Evolutionary conservation across 2,113 vertebrate species (phyloP), one percentile per base, ranked within the genome.

Genomic region (Phocoena sinus): DNA sequence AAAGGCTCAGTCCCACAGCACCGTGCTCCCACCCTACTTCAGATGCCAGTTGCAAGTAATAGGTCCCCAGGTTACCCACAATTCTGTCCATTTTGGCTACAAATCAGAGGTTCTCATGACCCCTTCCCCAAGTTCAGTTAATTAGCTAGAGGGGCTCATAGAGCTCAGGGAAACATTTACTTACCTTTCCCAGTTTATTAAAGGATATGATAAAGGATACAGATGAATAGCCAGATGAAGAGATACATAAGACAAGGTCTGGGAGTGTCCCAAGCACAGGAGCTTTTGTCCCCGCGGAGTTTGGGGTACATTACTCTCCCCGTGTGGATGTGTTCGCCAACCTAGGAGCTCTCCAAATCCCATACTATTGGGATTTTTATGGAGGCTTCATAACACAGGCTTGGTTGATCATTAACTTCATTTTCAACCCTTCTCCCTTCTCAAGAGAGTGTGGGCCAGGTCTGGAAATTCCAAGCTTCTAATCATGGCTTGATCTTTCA

Each of bases 321-420:
- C 26, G n/a, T 17, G n/a, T 25, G 1, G 31, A 25, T 50, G 31
- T 84, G 41, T 15, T 67, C 14, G 0, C 13, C 12, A 9, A 0
- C 82, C 62, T 50, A 63, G 31, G 62, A 65, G 41, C 31, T 65
- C 44, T 84, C 36, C 14, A 31, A 67, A 67, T 33, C 62, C 62
- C 2, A 0, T 50, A n/a, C 62, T 67, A 6, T 21, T 67, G 20
- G 20, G 31, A 50, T 67, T 63, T 84, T 67, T 25, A 67, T 50
- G 12, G n/a, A 81, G 56, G 23, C 36, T 81, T 38, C 56, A 60
- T 81, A 26, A 81, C 56, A 15, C 12, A 84, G 62, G 31, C 20
- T n/a, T 84, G 44, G n/a, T 67, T 50, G 31, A 84, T 67, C 63
- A 67, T 84, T 84, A 67, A 67, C 41, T 84, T 47, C 8, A 23